Evolutionary conservation across 2,888 invertebrate species (phyloP), one percentile per base, ranked within the genome.

Genomic region (Noctua janthe): DNA sequence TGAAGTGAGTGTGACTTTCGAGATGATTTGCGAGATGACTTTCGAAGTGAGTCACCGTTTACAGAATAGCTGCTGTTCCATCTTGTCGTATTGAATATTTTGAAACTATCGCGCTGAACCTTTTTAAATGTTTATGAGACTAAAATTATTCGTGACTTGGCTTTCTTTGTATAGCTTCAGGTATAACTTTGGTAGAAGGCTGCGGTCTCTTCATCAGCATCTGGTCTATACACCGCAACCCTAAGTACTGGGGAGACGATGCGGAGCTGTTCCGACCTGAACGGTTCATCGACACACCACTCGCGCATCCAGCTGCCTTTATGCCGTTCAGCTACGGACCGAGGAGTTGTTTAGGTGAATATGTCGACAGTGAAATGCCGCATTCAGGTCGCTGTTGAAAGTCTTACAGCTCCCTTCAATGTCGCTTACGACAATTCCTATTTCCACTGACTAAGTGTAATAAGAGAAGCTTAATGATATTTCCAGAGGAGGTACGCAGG

Each of bases 161-260:
- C 13, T 59, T 59, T 13, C 13, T 8, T 64, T 35, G 17, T 72
- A 1, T 83, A 92, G 92, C 90, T 35, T 87, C 88, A 23, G 91
- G 91, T 8, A 17, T 90, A 8, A 90, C 82, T 0, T 62, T 92
- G 11, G 78, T 88, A 1, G 78, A 88, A 6, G 90, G 89, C 17
- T 88, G 88, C 64, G 88, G 88, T 2, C 20, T 91, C 0, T 6
- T 91, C 0, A 59, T 92, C 8, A 85, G 82, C 71, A 91, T 92
- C 23, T 92, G 91, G 90, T 89, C 91, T 0, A 75, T 90, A 70
- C 97, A 98, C 74, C 98, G 95, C 88, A 91, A 93, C 76, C 92
- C 91, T 11, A 73, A 76, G 56, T 92, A 91, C 76, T 94, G 94
- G 93, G 94, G 94, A 1, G 83, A 85, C 0, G 93, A 94, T 79